phyloP scores from a whole-genome alignment of 2,888 invertebrate species.

The Lathronympha strigana region DNA sequence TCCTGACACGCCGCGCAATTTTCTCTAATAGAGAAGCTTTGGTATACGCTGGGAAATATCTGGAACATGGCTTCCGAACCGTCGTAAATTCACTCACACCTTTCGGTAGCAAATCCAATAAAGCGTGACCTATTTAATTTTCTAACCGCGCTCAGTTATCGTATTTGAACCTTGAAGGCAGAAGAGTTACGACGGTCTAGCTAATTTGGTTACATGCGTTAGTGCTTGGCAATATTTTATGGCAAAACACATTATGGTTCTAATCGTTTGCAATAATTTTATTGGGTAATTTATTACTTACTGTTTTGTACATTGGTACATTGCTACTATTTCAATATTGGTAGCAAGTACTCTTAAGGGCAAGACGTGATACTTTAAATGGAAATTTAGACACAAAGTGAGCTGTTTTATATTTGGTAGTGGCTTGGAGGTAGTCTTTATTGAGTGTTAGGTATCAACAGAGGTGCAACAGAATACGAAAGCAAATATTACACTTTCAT shows the following conservation, averaged over 20 bases:
- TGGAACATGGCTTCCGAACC: conserved; percentile 47
- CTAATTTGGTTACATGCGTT: conserved; percentile 47
- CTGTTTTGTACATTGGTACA: conserved; percentile 2
- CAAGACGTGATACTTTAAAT: too few relatives aligned
- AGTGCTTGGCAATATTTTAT: conserved; percentile 36
- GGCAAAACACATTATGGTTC: conserved; percentile 36
- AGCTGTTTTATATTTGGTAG: too few relatives aligned
- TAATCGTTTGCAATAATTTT: conserved; percentile 39
- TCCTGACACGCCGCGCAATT: conserved; percentile 47
- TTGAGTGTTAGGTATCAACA: background rate
- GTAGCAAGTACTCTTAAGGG: background rate
- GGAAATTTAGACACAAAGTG: too few relatives aligned
- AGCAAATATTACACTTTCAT: conserved; percentile 8
- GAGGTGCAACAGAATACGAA: background rate
- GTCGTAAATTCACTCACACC: conserved; percentile 48
- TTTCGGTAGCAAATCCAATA: conserved; percentile 44
- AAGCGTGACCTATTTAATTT: conserved; percentile 51
- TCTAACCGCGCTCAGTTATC: conserved; percentile 46
- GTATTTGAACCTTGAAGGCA: conserved; percentile 49
- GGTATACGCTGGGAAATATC: conserved; percentile 45
- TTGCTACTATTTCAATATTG: background rate
- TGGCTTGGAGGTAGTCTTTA: background rate
- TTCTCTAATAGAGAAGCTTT: conserved; percentile 45
- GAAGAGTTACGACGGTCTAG: conserved; percentile 44
- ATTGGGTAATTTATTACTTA: conserved; percentile 24